These are phyloP conservation scores for Thysanoteuthis rhombus DNA, from an alignment of 2,888 invertebrate genomes.

Conservation along the genomic window DNA sequence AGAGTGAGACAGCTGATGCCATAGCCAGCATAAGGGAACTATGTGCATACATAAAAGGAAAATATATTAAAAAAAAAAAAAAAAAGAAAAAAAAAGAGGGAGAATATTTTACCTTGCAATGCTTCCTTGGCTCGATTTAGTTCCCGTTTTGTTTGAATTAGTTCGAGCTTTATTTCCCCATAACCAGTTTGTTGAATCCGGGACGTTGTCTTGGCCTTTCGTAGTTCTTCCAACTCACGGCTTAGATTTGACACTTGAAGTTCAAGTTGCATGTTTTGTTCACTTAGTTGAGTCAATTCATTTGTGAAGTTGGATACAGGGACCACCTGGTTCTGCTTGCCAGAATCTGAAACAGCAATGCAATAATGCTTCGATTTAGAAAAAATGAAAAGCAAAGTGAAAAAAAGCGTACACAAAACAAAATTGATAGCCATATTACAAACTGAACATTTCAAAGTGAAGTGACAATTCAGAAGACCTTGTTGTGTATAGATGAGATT, in stretches of 20 bases:
- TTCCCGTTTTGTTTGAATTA: slow-evolving; percentile 78
- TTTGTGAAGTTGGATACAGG: slow-evolving; percentile 12
- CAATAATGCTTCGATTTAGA: neutral
- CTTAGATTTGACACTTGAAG: slow-evolving; percentile 61
- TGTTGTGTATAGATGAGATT: too few species aligned
- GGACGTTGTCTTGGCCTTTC: slow-evolving; percentile 65
- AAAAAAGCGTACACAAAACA: neutral
- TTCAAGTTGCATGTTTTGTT: slow-evolving; percentile 62
- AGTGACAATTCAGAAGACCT: too few species aligned
- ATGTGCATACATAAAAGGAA: neutral
- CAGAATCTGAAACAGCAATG: neutral
- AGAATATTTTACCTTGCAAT: slow-evolving; percentile 71
- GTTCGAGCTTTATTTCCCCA: slow-evolving; percentile 68
- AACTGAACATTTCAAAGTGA: too few species aligned
- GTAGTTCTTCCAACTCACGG: slow-evolving; percentile 69
- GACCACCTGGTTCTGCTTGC: slow-evolving; percentile 12
- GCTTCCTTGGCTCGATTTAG: slow-evolving; percentile 79
- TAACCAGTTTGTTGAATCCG: slow-evolving; percentile 49
- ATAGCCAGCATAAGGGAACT: neutral
- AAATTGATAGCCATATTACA: neutral
- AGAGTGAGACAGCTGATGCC: neutral
- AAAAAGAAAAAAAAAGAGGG: neutral
- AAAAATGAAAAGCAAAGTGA: neutral
- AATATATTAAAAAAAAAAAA: neutral
- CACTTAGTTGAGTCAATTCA: slow-evolving; percentile 41